Base-by-base conservation (phyloP, 2,888 invertebrate genomes). In the Macaria notata region DNA sequence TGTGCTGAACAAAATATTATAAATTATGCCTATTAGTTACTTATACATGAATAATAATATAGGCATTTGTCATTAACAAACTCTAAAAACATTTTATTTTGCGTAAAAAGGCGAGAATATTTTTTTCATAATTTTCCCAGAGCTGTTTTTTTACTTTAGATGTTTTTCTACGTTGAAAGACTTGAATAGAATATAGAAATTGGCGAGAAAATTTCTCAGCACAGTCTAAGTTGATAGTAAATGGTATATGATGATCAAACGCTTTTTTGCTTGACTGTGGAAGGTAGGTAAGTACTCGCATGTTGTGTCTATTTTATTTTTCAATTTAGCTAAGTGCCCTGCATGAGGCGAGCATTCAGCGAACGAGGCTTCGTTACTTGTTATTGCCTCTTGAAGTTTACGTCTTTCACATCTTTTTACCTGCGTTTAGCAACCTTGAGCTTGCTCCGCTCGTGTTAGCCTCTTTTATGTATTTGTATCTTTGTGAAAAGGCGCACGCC, bases 381-480 rank as follows among this genome's bases (percentile, higher is more conserved):
- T 60, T 65, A 61, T 63, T 62, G 62, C 61, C 65, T 54, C 61
- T 56, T 60, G 50, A 62, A 62, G 60, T 63, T 60, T 60, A 62
- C 57, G 54, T 63, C 57, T 56, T 62, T 65, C 56, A 51, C 55
- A 59, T 59, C 59, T 50, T 62, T 55, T 57, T 60, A 61, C 54
- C 61, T 56, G 47, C 50, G 42, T 54, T 56, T 56, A 57, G 52
- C 43, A 54, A 44, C 52, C 47, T 51, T 56, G 46, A 52, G 46
- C 54, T 55, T 50, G 48, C 48, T 30, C 49, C 45, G 44, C 39
- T 56, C 29, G 42, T 48, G 45, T 56, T 36, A 39, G 48, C 48
- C 19, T 44, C 44, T 54, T 52, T 55, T 53, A 38, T 53, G 9
- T 53, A 53, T 46, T 31, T 55, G 46, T 38, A 41, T 8, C 42